Evolutionary conservation across 2,888 invertebrate genomes (phyloP).

Genomic region (Oscheius sp.): DNA sequence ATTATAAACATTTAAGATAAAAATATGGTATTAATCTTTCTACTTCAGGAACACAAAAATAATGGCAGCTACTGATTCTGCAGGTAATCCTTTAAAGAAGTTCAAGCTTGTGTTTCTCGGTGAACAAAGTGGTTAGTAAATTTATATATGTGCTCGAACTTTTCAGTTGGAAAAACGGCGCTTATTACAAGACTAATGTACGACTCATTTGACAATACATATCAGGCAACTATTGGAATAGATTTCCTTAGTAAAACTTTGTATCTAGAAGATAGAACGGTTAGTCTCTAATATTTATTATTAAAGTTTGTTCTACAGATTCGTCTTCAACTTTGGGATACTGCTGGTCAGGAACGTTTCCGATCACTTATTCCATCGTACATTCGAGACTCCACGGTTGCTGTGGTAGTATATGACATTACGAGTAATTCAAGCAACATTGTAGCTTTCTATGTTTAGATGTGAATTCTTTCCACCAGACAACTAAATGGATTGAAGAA

Average conservation of each 20-base stretch:
- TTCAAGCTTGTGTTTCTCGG: constrained; percentile 99
- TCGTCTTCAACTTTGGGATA: constrained; percentile 95
- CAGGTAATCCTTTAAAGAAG: constrained; percentile 97
- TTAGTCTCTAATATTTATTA: constrained; percentile 59
- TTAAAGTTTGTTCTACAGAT: constrained; percentile 75
- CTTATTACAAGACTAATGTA: constrained; percentile 99
- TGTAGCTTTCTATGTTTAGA: too few relatives aligned
- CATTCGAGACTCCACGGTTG: constrained; percentile 97
- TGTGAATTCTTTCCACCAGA: constrained; percentile 98
- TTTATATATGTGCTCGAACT: too few relatives aligned
- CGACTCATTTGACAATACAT: constrained; percentile 99
- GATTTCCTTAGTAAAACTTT: constrained; percentile 99
- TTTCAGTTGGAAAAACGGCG: constrained; percentile 98
- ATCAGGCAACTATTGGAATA: constrained; percentile 99
- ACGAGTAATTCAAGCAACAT: too few relatives aligned
- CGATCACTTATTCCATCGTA: constrained; percentile 96
- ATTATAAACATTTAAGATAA: too few relatives aligned
- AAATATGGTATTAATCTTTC: too few relatives aligned
- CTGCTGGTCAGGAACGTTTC: constrained; percentile 90
- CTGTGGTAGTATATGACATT: constrained; percentile 98
- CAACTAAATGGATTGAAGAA: constrained; percentile 99
- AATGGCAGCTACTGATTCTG: constrained; percentile 80
- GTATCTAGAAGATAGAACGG: constrained; percentile 98
- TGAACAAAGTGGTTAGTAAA: constrained; percentile 82
- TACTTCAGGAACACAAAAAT: too few relatives aligned